Evolutionary conservation across 2,797 vertebrate species (phyloP).

Genomic region (Aselliscus stoliczkanus): DNA sequence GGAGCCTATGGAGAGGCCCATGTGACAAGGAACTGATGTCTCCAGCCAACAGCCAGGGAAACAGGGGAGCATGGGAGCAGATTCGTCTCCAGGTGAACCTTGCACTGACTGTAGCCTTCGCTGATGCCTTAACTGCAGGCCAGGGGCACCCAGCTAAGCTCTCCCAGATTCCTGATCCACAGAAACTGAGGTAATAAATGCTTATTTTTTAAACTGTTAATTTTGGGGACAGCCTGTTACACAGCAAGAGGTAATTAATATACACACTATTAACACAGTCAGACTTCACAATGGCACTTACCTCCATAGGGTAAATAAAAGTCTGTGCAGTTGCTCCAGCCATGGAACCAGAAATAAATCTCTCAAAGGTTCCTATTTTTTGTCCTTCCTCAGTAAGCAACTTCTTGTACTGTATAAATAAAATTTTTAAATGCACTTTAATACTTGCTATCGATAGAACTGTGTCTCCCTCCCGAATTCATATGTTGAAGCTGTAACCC

Average conservation of each 20-base stretch:
- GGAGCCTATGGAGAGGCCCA: not conserved
- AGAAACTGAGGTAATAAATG: not conserved
- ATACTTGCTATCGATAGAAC: not conserved
- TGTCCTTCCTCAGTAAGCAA: slow-evolving; percentile 88
- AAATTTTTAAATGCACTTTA: slow-evolving; percentile 48
- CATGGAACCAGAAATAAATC: slow-evolving; percentile 94
- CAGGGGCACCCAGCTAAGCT: not conserved
- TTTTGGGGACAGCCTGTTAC: not conserved
- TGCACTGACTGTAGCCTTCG: not conserved
- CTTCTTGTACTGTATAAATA: slow-evolving; percentile 90
- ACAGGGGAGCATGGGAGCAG: not conserved
- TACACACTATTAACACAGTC: not conserved
- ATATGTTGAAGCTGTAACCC: not conserved
- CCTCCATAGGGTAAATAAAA: slow-evolving; percentile 97
- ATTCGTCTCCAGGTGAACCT: not conserved
- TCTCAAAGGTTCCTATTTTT: slow-evolving; percentile 87
- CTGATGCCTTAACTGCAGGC: not conserved
- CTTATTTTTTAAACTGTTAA: not conserved
- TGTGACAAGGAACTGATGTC: not conserved
- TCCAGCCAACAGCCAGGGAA: not conserved
- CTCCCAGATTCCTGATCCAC: not conserved
- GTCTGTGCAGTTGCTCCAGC: slow-evolving; percentile 96
- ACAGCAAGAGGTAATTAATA: not conserved
- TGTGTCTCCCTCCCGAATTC: not conserved
- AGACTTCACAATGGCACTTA: slow-evolving; percentile 66